Evolutionary conservation across 2,797 vertebrate species (phyloP), one percentile per base, ranked within the genome.

Genomic region (Bucorvus abyssinicus): DNA sequence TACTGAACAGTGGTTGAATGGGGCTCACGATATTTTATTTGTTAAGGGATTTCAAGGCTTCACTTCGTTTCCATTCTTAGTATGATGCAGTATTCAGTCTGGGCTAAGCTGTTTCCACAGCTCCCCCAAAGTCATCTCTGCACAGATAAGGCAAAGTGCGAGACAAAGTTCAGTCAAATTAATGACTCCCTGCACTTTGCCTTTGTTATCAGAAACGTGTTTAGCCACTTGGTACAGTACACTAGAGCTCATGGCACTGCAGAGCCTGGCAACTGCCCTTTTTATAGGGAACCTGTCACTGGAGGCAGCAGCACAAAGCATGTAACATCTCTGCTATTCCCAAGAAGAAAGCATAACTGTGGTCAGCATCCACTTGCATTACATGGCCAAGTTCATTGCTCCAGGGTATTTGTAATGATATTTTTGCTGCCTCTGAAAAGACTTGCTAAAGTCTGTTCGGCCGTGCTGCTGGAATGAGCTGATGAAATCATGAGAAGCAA

Each of bases 351-450:
- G 24, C 42, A 44, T 68, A 81, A 47, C 34, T 73, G 80, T 80
- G 85, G 61, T 79, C 83, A 94, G 50, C 22, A 90, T 82, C 42
- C 23, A 47, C 40, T 59, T 22, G 49, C 14, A 3, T 59, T 84
- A 40, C 29, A 50, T 36, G 53, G 22, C 19, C 42, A 85, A 78
- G 34, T 86, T 91, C 3, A 2, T 44, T 13, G 50, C 87, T 91
- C 50, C 27, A 2, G 76, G 71, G 76, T 78, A 42, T 94, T 94
- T 93, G 30, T 22, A 60, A 57, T 59, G n/a, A 60, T 80, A 82
- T 60, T 89, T 95, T 88, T 93, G 50, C 52, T 89, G 81, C 42
- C 30, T 96, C 75, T 95, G 94, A 93, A 96, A 94, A 85, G 84
- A 53, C 84, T 91, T 91, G 89, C 75, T 91, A 29, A 89, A 74